Conservation (phyloP, 30 jellyfish, hydroid and myxozoan genomes). For the Rhopilema esculentum region DNA sequence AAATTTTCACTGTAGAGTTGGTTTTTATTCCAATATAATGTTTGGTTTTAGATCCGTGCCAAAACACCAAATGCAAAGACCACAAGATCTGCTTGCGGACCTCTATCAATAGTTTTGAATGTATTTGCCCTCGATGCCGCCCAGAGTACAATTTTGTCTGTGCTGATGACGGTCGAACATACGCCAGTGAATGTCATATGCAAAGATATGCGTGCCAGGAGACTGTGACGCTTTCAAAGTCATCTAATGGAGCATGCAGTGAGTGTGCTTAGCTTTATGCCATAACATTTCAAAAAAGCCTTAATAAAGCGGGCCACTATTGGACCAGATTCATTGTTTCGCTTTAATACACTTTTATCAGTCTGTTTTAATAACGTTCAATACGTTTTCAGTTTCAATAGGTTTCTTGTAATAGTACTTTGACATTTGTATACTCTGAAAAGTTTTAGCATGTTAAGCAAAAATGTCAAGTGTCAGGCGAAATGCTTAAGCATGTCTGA, state of each 20-base stretch:
- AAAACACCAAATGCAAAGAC: constrained; percentile 33
- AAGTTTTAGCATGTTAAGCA: no score
- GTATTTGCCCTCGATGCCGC: constrained; percentile 63
- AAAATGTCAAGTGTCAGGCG: no score
- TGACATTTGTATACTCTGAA: no score
- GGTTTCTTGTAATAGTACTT: not conserved
- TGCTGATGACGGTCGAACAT: constrained; percentile 78
- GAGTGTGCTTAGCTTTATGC: no score
- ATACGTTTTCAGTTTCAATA: not conserved
- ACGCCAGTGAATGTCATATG: constrained; percentile 83
- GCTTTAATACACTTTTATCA: no score
- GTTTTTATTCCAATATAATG: no score
- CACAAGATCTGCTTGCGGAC: constrained; percentile 46
- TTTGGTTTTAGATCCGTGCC: constrained; percentile 81
- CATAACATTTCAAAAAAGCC: no score
- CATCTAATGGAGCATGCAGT: constrained; percentile 68
- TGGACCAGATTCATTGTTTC: no score
- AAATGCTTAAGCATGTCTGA: no score
- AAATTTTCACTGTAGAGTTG: no score
- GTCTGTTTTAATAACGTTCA: no score
- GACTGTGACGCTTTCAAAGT: not conserved
- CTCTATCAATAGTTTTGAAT: constrained; percentile 14
- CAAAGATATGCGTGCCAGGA: constrained; percentile 63
- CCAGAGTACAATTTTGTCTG: constrained; percentile 65
- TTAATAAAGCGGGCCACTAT: no score